Conservation (phyloP, 2,113 vertebrate genomes). For the Pygoscelis antarcticus region DNA sequence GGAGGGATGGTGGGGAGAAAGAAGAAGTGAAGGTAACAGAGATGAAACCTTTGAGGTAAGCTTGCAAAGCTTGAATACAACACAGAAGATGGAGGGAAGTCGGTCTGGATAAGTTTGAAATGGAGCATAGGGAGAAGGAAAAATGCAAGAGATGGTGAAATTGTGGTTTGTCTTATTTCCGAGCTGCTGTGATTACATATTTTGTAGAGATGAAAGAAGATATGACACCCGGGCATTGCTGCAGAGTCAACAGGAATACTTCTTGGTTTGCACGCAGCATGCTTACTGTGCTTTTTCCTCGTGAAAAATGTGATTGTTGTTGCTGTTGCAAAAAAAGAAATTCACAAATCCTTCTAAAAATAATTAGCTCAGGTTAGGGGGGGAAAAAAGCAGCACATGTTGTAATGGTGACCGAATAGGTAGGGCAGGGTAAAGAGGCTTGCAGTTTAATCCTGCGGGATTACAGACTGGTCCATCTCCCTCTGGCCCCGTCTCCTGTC, state of each 20-base stretch:
- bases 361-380: neutral
- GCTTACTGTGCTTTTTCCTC: neutral
- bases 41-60: neutral
- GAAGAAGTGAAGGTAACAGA: neutral
- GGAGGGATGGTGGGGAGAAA: no score
- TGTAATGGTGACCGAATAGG: neutral
- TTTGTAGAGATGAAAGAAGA: neutral
- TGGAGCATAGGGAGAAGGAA: neutral
- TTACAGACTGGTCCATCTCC: neutral
- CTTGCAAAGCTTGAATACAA: neutral
- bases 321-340: neutral
- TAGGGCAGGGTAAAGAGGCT: neutral
- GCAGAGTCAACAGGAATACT: neutral
- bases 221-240: neutral
- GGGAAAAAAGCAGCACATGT: fast-evolving
- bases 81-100: neutral
- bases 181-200: neutral
- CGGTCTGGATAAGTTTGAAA: neutral
- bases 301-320: neutral
- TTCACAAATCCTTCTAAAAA: neutral
- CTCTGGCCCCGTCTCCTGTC: neutral
- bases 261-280: neutral
- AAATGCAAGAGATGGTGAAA: neutral
- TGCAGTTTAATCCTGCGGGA: neutral
- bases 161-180: neutral